phyloP scores from a whole-genome alignment of 2,888 invertebrate genomes.

The Andrena camellia region DNA sequence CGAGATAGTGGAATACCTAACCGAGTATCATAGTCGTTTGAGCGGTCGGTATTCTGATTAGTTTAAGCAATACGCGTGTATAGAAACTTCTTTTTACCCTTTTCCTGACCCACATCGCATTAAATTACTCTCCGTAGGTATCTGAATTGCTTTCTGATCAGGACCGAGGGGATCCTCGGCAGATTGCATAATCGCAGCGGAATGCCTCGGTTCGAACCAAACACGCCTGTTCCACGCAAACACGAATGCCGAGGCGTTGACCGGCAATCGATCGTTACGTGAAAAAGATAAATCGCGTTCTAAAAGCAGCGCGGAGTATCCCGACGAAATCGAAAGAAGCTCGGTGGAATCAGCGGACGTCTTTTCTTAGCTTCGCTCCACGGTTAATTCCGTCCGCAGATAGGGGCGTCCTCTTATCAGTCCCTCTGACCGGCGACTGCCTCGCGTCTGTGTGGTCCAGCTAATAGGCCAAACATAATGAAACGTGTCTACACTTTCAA shows the following conservation, averaged over 20 bases:
- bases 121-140: too few species aligned
- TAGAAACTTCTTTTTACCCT: background rate
- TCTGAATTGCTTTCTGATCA: too few species aligned
- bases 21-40: background rate
- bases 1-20: background rate
- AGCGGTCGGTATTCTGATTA: background rate
- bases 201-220: too few species aligned
- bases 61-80: background rate
- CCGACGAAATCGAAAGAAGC: constrained; percentile 40
- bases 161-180: too few species aligned
- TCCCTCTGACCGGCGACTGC: constrained; percentile 36
- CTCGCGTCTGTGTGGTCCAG: constrained; percentile 38
- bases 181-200: too few species aligned
- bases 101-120: background rate
- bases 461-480: constrained; percentile 40
- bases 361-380: constrained; percentile 57
- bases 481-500: constrained; percentile 8
- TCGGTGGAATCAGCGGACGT: constrained; percentile 26
- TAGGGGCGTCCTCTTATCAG: constrained; percentile 57
- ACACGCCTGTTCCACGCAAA: too few species aligned
- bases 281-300: constrained; percentile 25
- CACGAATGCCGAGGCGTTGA: background rate
- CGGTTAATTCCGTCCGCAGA: constrained; percentile 67
- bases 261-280: background rate
- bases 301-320: constrained; percentile 19